These are phyloP conservation scores for Puntigrus tetrazona DNA, from an alignment of 2,113 vertebrate species.

Conservation along the genomic window DNA sequence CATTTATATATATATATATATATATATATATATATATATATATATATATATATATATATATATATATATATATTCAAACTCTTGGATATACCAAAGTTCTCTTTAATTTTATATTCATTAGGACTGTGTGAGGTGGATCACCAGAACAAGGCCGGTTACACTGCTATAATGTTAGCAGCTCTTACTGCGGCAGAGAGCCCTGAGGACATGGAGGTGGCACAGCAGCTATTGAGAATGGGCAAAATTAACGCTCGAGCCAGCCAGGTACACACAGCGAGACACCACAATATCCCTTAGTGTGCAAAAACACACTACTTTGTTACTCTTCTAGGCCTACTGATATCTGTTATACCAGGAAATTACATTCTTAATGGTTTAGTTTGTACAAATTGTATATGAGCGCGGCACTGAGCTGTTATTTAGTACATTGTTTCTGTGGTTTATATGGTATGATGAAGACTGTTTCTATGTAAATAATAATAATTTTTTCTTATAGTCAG, in stretches of 20 bases:
- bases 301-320: not conserved
- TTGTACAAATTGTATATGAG: not conserved
- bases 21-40: too few species aligned
- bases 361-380: not conserved
- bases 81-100: not conserved
- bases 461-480: not conserved
- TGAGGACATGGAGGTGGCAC: slow-evolving; percentile 91
- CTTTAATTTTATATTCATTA: slow-evolving; percentile 43
- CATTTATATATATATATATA: too few species aligned
- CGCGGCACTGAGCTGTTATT: not conserved
- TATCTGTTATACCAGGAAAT: not conserved
- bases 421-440: not conserved
- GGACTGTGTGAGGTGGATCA: slow-evolving; percentile 82
- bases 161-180: slow-evolving; percentile 92
- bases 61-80: too few species aligned
- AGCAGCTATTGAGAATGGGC: slow-evolving; percentile 85
- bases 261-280: slow-evolving; percentile 78
- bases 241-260: slow-evolving; percentile 87
- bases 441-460: not conserved
- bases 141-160: slow-evolving; percentile 94
- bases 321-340: not conserved
- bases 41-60: too few species aligned
- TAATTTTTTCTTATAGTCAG: slow-evolving; percentile 72
- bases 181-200: slow-evolving; percentile 83
- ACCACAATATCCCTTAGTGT: not conserved